These are phyloP conservation scores for Siniperca chuatsi DNA, from an alignment of 2,113 vertebrate genomes.

Conservation along the genomic window DNA sequence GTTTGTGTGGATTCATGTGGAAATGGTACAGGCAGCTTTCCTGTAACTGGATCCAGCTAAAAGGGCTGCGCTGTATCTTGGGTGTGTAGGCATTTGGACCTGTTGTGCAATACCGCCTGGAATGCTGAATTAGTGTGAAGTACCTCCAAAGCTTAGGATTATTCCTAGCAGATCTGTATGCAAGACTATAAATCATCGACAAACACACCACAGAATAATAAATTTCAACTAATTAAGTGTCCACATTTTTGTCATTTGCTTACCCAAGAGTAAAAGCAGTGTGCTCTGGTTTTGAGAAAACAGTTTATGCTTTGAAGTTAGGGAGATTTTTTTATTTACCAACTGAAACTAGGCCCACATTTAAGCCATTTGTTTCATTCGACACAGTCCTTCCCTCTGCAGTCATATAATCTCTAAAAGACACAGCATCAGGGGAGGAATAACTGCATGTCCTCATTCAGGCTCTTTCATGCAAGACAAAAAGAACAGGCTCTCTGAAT, in stretches of 20 bases:
- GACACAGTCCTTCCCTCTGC: background rate
- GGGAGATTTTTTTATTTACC: background rate
- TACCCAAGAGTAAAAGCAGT: background rate
- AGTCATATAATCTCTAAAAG: background rate
- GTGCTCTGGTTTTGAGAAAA: background rate
- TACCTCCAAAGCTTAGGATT: conserved; percentile 22
- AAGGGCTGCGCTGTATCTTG: conserved; percentile 12
- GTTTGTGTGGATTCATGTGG: conserved; percentile 14
- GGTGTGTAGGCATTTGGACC: conserved; percentile 63
- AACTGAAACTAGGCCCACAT: background rate
- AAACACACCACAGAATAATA: conserved; percentile 6
- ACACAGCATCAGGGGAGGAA: conserved; percentile 13
- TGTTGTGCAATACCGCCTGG: conserved; percentile 71
- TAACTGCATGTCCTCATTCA: conserved; percentile 23
- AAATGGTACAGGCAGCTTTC: conserved; percentile 5
- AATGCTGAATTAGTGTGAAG: conserved; percentile 61
- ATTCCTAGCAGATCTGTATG: conserved; percentile 12
- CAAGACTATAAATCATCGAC: conserved; percentile 9
- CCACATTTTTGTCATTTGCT: conserved; percentile 9
- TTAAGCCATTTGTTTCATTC: background rate
- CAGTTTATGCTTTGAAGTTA: background rate
- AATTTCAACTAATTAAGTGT: background rate
- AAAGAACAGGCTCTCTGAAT: background rate
- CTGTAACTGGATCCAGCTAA: conserved; percentile 69
- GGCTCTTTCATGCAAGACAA: conserved; percentile 5